A percentile compares a stretch with the other conserved stretches of the same genome.
phyloP scores from a whole-genome alignment of 2,113 vertebrate genomes.

The Ciconia maguari region DNA sequence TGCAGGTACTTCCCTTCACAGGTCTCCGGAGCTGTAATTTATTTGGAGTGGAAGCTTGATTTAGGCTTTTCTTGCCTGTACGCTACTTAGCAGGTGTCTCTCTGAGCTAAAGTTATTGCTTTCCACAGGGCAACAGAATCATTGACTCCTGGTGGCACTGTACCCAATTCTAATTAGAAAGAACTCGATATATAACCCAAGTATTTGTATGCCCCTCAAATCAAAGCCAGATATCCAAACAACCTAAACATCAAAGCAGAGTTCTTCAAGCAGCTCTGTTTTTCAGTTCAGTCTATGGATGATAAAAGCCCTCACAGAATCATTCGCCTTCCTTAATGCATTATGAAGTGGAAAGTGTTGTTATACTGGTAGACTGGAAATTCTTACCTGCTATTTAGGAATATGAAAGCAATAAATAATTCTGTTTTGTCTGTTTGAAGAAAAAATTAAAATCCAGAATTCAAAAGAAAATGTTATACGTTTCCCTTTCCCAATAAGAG shows the following conservation, averaged over 20 bases:
- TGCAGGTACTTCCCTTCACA: slow-evolving; percentile 22
- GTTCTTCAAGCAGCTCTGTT: not conserved
- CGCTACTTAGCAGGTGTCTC: slow-evolving; percentile 29
- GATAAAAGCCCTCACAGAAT: not conserved
- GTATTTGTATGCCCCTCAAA: not conserved
- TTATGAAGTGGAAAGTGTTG: not conserved
- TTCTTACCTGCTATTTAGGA: not conserved
- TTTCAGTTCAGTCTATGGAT: not conserved
- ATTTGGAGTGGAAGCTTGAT: slow-evolving; percentile 39
- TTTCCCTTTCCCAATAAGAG: not conserved
- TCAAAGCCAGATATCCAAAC: not conserved
- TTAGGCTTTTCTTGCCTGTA: slow-evolving; percentile 45
- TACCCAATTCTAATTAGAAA: slow-evolving; percentile 39
- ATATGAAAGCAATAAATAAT: not conserved
- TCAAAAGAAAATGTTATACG: not conserved
- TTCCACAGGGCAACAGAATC: slow-evolving; percentile 18
- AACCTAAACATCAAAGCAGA: not conserved
- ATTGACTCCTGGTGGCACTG: slow-evolving; percentile 5
- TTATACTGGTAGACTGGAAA: not conserved
- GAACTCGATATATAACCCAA: not conserved
- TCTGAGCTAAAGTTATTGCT: slow-evolving; percentile 44
- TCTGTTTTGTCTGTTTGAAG: not conserved
- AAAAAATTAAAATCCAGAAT: not conserved
- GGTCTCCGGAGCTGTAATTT: slow-evolving; percentile 18
- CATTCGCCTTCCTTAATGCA: not conserved